These are phyloP conservation scores for Anguilla rostrata DNA, from an alignment of 2,113 vertebrate genomes.

Conservation along the genomic window DNA sequence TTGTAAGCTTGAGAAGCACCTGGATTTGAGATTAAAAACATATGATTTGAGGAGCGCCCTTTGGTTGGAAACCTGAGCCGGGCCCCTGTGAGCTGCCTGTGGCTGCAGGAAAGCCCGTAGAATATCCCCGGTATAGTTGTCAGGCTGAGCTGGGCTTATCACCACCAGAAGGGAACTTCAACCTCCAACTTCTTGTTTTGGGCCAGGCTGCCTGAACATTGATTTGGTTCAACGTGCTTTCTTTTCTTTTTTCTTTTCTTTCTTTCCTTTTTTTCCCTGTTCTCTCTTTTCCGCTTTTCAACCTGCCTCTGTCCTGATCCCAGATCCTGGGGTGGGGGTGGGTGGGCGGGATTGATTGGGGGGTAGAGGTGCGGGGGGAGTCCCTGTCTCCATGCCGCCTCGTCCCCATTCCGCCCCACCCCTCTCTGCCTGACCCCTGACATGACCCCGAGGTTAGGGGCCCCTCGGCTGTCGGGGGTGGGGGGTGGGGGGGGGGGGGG, in stretches of 20 bases:
- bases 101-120: too few species aligned
- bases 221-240: background rate
- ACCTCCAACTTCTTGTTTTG: background rate
- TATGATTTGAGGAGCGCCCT: background rate
- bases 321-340: background rate
- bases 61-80: too few species aligned
- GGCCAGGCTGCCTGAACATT: background rate
- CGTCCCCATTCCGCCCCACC: background rate
- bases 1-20: too few species aligned
- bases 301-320: constrained; percentile 19
- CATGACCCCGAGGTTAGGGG: background rate
- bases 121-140: too few species aligned
- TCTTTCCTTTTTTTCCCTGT: background rate
- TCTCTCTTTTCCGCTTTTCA: constrained; percentile 26
- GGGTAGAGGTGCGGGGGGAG: background rate
- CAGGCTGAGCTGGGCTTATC: too few species aligned
- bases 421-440: background rate
- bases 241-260: background rate
- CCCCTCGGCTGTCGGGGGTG: background rate
- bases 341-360: too few species aligned
- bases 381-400: background rate
- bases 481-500: background rate
- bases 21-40: background rate
- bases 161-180: too few species aligned
- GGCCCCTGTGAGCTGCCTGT: too few species aligned